phyloP scores from a whole-genome alignment of 2,113 vertebrate genomes.

The Dryoscopus gambensis region DNA sequence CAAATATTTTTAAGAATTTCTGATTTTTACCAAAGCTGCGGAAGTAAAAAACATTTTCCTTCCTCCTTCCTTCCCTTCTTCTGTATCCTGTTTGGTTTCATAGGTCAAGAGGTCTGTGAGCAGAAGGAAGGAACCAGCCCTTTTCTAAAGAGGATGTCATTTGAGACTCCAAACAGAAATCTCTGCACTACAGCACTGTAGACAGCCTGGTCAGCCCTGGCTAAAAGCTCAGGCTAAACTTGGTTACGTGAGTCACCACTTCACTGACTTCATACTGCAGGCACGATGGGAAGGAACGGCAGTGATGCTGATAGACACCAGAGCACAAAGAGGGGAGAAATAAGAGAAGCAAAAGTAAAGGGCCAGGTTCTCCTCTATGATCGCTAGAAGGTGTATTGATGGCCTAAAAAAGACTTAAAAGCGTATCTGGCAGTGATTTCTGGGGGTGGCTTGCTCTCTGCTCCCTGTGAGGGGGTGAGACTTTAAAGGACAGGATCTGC shows the following conservation, averaged over 20 bases:
- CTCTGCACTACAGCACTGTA: neutral
- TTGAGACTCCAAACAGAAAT: neutral
- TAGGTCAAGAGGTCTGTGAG: neutral
- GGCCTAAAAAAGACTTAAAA: neutral
- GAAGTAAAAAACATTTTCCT: neutral
- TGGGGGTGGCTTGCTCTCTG: neutral
- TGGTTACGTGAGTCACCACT: neutral
- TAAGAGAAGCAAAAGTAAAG: neutral
- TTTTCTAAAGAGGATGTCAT: neutral
- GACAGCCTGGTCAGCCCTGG: neutral
- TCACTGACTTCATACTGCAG: neutral
- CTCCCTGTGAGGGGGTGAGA: neutral
- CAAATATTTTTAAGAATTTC: neutral
- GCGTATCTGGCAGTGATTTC: neutral
- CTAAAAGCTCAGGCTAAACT: neutral
- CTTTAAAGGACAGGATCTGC: neutral
- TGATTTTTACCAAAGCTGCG: neutral
- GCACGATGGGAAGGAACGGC: accelerated
- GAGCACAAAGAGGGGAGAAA: neutral
- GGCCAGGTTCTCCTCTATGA: neutral
- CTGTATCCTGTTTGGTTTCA: slow-evolving; percentile 14
- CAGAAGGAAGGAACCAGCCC: slow-evolving; percentile 28
- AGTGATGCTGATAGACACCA: neutral
- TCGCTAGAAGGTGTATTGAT: neutral
- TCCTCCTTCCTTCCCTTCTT: neutral